Percentiles rank a stretch among this genome's conserved stretches.
phyloP scores from a whole-genome alignment of 2,797 vertebrate species.

The Simalia tracyae region DNA sequence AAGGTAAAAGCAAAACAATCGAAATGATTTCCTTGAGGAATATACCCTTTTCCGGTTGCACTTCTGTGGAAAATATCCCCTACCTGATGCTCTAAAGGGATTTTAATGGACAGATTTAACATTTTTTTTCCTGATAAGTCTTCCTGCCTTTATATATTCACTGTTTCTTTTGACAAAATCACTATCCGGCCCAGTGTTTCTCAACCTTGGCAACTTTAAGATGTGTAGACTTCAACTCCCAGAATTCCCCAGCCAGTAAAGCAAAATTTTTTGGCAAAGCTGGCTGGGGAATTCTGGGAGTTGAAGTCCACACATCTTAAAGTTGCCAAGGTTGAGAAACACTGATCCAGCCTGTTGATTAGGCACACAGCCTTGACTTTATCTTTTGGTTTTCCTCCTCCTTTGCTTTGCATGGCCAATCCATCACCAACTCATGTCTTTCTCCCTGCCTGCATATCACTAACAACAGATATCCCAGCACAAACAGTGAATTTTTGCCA shows the following conservation, averaged over 20 bases:
- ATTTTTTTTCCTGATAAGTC: not conserved
- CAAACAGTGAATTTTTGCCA: not conserved
- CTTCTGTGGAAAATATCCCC: not conserved
- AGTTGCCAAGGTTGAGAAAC: too few species aligned
- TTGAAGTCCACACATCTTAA: too few species aligned
- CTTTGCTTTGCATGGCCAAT: not conserved
- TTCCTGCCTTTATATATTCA: not conserved
- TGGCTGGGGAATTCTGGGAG: too few species aligned
- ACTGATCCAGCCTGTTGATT: not conserved
- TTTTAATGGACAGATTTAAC: not conserved
- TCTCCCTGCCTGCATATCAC: not conserved
- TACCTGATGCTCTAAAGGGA: not conserved
- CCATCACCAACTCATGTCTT: not conserved
- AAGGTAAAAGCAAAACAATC: constrained; percentile 24
- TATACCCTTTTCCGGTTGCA: not conserved
- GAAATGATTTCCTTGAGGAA: rapidly evolving
- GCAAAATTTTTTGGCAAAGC: too few species aligned
- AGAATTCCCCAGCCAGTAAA: too few species aligned
- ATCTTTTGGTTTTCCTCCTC: not conserved
- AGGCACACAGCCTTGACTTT: not conserved
- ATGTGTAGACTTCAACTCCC: too few species aligned
- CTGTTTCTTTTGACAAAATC: not conserved
- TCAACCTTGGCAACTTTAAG: not conserved
- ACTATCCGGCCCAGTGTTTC: not conserved
- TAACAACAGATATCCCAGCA: not conserved